These are phyloP conservation scores for Smutsia gigantea DNA, from an alignment of 2,797 vertebrate species.

Conservation along the genomic window DNA sequence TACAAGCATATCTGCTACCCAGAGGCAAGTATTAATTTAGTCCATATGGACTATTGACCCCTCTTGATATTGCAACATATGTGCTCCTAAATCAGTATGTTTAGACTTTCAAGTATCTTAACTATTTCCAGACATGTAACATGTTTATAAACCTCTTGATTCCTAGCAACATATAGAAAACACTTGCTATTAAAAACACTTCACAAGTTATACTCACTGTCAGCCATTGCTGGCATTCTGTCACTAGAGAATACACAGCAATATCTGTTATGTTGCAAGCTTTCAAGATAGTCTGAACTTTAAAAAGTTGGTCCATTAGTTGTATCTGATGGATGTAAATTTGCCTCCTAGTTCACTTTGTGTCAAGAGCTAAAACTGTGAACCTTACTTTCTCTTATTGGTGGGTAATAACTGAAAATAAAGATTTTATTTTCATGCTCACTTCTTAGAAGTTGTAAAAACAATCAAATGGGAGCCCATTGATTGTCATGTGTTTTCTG, in stretches of 20 bases:
- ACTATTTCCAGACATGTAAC: slow-evolving; percentile 39
- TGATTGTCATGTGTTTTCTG: slow-evolving; percentile 31
- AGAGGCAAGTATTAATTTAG: slow-evolving; percentile 61
- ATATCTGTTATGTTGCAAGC: slow-evolving; percentile 39
- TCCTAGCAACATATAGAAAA: slow-evolving; percentile 60
- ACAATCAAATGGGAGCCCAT: slow-evolving; percentile 67
- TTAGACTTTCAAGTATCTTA: slow-evolving; percentile 56
- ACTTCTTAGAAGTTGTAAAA: slow-evolving; percentile 83
- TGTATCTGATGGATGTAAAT: slow-evolving; percentile 83
- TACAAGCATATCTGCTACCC: background rate
- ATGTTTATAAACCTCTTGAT: slow-evolving; percentile 43
- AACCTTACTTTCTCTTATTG: slow-evolving; percentile 81
- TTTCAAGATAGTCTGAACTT: slow-evolving; percentile 71
- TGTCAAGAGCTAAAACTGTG: slow-evolving; percentile 87
- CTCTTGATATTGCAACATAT: background rate
- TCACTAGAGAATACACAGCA: slow-evolving; percentile 56
- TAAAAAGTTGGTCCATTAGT: slow-evolving; percentile 67
- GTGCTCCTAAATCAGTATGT: slow-evolving; percentile 18
- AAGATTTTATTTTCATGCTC: slow-evolving; percentile 91
- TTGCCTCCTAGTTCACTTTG: slow-evolving; percentile 83
- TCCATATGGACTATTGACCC: slow-evolving; percentile 34
- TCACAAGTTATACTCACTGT: background rate
- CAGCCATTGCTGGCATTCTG: slow-evolving; percentile 51
- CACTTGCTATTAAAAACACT: slow-evolving; percentile 38
- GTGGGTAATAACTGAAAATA: slow-evolving; percentile 88